These are phyloP conservation scores for Pegoplata infirma DNA, from an alignment of 2,888 invertebrate genomes.

Conservation along the genomic window DNA sequence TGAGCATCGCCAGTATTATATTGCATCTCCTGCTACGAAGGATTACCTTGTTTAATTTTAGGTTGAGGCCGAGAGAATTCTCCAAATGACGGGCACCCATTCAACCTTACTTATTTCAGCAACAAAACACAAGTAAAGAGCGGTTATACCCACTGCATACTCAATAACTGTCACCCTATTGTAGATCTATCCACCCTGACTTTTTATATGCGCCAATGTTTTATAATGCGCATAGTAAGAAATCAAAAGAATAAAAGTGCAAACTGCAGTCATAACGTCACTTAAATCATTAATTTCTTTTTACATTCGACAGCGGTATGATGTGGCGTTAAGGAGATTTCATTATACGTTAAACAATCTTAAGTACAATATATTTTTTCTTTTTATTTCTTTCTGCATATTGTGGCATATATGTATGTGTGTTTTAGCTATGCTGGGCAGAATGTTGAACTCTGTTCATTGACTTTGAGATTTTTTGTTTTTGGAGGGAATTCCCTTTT, in stretches of 20 bases:
- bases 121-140: neutral
- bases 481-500: constrained; percentile 49
- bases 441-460: constrained; percentile 39
- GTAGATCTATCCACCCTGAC: constrained; percentile 24
- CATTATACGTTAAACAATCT: constrained; percentile 37
- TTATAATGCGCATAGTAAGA: constrained; percentile 19
- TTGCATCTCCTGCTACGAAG: no score
- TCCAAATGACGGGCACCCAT: no score
- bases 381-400: neutral
- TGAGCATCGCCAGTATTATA: no score
- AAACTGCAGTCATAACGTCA: constrained; percentile 59
- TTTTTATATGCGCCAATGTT: constrained; percentile 29
- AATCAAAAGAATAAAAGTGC: constrained; percentile 46
- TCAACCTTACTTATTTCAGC: no score
- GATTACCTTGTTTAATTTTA: no score
- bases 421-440: constrained; percentile 5
- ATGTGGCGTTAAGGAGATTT: constrained; percentile 54
- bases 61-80: no score
- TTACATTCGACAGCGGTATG: neutral
- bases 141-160: no score
- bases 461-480: constrained; percentile 50
- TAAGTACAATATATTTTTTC: constrained; percentile 24
- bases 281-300: constrained; percentile 39
- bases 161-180: no score
- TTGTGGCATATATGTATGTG: constrained; percentile 15